Conservation (phyloP, 2,797 vertebrate genomes). For the Poeciliopsis gracilis region DNA sequence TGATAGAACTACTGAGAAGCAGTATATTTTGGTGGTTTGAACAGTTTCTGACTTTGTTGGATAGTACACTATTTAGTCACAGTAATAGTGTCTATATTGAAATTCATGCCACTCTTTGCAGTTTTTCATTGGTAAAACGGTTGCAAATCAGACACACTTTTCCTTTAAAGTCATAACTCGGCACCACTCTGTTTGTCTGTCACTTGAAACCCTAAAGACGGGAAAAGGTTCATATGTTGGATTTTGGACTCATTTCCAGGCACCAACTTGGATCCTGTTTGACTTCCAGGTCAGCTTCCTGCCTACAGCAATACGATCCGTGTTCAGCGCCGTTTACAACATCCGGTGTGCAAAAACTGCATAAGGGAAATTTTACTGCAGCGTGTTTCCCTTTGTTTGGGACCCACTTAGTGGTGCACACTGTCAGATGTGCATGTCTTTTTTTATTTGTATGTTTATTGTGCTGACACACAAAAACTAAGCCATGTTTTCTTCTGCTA, state of each 20-base stretch:
- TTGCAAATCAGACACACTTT: not conserved
- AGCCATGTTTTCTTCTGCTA: slow-evolving; percentile 7
- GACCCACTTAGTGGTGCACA: not conserved
- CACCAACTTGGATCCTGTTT: not conserved
- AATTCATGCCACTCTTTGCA: not conserved
- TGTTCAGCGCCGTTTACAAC: slow-evolving; percentile 16
- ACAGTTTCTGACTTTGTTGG: too few species aligned
- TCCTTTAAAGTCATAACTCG: not conserved
- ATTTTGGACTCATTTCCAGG: not conserved
- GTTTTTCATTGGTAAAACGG: not conserved
- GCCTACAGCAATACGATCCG: slow-evolving; percentile 59
- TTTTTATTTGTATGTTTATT: not conserved
- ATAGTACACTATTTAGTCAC: too few species aligned
- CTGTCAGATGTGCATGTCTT: not conserved
- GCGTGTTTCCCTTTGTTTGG: not conserved
- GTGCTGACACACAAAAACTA: not conserved
- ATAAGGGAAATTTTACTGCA: not conserved
- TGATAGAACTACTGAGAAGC: too few species aligned
- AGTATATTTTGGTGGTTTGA: too few species aligned
- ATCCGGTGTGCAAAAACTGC: not conserved
- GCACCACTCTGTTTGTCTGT: not conserved
- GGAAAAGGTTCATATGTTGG: not conserved
- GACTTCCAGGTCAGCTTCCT: slow-evolving; percentile 22
- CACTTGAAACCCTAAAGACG: too few species aligned
- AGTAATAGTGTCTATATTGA: not conserved